Conservation (phyloP, 2,797 vertebrate genomes). For the Dendrocincla fuliginosa region DNA sequence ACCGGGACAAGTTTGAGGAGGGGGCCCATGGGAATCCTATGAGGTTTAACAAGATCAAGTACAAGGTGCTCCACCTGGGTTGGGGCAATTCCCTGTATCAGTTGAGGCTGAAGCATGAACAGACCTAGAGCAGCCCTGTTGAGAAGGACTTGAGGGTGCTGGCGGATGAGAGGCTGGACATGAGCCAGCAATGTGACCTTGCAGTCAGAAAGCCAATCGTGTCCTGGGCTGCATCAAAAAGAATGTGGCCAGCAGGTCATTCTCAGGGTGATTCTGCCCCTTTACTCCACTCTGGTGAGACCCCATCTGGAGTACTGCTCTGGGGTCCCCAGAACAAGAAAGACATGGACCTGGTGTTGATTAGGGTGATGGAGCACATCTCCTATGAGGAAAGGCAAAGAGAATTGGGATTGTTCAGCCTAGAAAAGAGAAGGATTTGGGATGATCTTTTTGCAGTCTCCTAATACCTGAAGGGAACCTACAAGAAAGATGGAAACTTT, state of each 20-base stretch:
- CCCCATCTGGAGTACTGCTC: neutral
- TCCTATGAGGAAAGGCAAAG: neutral
- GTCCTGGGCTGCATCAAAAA: neutral
- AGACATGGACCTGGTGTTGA: accelerated
- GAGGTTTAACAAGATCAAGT: neutral
- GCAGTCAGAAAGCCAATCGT: neutral
- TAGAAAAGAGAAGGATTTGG: neutral
- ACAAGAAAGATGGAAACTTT: neutral
- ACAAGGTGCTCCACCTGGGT: neutral
- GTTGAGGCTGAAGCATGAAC: neutral
- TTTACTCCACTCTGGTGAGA: neutral
- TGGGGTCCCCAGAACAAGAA: neutral
- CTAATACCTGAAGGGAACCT: neutral
- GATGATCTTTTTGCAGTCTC: neutral
- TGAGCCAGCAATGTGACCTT: neutral
- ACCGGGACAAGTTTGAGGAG: neutral
- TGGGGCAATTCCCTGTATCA: neutral
- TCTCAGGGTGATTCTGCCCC: neutral
- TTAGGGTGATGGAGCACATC: neutral
- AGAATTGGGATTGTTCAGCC: neutral
- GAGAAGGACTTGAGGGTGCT: neutral
- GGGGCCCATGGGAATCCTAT: neutral
- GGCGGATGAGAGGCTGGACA: neutral
- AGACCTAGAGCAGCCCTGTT: neutral
- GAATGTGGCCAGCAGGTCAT: neutral